Evolutionary conservation across 1,140 invertebrate species (phyloP), one percentile per base, ranked within the genome.

Genomic region (Zophobas morio): DNA sequence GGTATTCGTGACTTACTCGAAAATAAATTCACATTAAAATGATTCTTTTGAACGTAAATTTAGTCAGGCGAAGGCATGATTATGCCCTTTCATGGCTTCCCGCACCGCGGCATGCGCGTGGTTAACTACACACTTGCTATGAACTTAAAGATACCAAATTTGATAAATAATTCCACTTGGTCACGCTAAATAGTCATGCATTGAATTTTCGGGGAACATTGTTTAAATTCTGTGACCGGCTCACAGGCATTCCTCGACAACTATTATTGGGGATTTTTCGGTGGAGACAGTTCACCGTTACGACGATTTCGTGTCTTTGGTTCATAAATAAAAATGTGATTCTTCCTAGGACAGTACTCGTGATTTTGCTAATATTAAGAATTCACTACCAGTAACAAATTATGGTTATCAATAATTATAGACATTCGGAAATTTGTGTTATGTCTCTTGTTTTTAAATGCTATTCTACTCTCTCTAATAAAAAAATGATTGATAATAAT

Each of bases 91-190:
- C 74, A 75, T 75, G 74, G 74, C 56, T 63, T 75, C 60, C 60
- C 47, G 74, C 60, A 63, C 49, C 60, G 60, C 74, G 74, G 56
- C 56, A 66, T 75, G 74, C 56, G 56, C 42, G 56, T 51, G 56
- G 56, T 75, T 75, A 75, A 73, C 71, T 73, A 73, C 54, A 73
- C 71, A 73, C 71, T 72, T 72, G 51, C 46, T 75, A 63, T 75
- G 54, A 57, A 75, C 74, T 63, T 63, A 66, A 76, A 76, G 74
- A 76, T 76, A 63, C 57, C 56, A 76, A 76, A 76, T 76, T 76
- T 76, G 74, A 76, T 76, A 76, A 76, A 76, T 76, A 76, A 76
- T 76, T 76, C 74, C 57, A 63, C 63, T 76, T 70, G 49, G 74
- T 76, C 74, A 76, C 74, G 74, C 74, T 76, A 76, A 53, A 76